A percentile compares a stretch with the other conserved stretches of the same genome.
Conservation (phyloP, 2,797 vertebrate genomes). For the Prunella strophiata region DNA sequence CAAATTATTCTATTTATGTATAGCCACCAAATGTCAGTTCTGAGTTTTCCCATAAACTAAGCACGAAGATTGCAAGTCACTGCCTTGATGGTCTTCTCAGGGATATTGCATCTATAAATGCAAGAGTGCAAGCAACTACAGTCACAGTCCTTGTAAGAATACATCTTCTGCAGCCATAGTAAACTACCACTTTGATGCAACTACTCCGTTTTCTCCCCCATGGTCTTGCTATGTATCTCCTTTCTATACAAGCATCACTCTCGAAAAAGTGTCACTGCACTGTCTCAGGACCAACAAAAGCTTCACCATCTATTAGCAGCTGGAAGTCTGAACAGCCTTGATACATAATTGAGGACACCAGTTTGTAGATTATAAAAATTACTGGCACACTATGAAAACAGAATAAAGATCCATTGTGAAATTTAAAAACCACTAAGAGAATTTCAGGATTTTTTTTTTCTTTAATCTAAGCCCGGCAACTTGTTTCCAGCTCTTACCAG, state of each 20-base stretch:
- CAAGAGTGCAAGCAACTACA: background rate
- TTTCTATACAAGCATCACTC: background rate
- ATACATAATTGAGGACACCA: background rate
- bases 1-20: background rate
- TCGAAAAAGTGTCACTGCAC: background rate
- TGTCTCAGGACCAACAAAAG: background rate
- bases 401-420: background rate
- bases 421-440: background rate
- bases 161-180: background rate
- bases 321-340: background rate
- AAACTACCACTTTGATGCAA: background rate
- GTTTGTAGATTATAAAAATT: background rate
- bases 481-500: background rate
- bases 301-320: background rate
- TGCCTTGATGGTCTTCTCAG: background rate
- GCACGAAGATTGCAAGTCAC: background rate
- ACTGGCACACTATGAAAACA: background rate
- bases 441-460: background rate
- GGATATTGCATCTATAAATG: background rate
- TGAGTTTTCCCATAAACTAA: constrained; percentile 12
- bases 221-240: background rate
- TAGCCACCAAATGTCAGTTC: background rate
- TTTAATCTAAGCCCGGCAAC: background rate
- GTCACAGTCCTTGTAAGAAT: background rate
- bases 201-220: background rate